phyloP scores from a whole-genome alignment of 1,140 invertebrate species.

The Octopus bimaculoides region DNA sequence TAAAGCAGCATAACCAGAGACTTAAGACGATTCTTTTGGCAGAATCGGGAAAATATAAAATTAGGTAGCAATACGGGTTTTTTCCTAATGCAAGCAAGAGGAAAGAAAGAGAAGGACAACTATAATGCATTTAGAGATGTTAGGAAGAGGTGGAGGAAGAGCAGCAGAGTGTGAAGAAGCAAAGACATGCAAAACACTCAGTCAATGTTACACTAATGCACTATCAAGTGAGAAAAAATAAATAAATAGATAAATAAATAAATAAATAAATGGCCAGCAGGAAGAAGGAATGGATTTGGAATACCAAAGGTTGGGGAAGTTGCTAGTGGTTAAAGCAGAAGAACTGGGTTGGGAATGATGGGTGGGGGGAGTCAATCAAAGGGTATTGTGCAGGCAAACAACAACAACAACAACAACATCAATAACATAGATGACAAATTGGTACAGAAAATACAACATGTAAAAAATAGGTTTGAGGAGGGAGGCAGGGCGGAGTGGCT shows the following conservation, averaged over 20 bases:
- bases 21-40: neutral
- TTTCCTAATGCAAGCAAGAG: no score
- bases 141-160: neutral
- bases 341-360: neutral
- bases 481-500: no score
- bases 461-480: neutral
- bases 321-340: neutral
- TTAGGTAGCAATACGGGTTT: no score
- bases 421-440: neutral
- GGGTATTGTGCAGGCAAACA: neutral
- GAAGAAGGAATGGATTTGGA: neutral
- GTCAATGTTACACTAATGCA: conserved; percentile 6
- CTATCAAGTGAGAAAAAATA: neutral
- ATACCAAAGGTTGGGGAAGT: no score
- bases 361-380: neutral
- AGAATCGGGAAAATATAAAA: neutral
- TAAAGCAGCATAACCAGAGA: no score
- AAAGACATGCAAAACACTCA: conserved; percentile 9
- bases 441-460: neutral
- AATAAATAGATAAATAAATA: neutral
- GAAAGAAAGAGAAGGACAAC: neutral
- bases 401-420: conserved; percentile 12
- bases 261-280: conserved; percentile 2
- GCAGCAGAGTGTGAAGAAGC: neutral
- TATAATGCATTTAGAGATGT: neutral